phyloP scores from a whole-genome alignment of 2,888 invertebrate species.

The Linyphia triangularis region DNA sequence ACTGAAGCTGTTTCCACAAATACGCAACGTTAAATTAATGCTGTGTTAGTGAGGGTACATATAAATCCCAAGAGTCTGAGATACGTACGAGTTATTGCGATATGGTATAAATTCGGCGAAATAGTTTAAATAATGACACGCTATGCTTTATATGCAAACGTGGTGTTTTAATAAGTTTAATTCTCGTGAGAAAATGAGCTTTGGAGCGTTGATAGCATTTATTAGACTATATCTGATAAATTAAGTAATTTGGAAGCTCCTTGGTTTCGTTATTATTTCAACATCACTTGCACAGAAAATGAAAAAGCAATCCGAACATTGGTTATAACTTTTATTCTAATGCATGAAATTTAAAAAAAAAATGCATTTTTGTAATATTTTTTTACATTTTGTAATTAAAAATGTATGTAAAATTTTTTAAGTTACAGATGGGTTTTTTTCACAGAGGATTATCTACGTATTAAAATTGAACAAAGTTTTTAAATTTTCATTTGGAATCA shows the following conservation, averaged over 20 bases:
- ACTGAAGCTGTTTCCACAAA: neutral
- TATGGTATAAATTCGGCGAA: neutral
- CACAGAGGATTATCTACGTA: too few species aligned
- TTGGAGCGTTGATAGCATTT: neutral
- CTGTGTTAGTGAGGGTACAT: neutral
- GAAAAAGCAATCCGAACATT: too few species aligned
- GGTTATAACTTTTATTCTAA: too few species aligned
- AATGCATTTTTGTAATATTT: too few species aligned
- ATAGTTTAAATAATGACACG: conserved; percentile 6
- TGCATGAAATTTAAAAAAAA: too few species aligned
- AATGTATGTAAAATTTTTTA: too few species aligned
- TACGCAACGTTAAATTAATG: conserved; percentile 7
- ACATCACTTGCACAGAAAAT: too few species aligned
- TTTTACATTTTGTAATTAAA: too few species aligned
- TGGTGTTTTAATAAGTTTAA: neutral
- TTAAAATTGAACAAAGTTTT: too few species aligned
- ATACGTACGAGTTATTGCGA: neutral
- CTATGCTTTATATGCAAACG: neutral
- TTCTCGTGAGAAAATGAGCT: neutral
- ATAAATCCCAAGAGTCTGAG: neutral
- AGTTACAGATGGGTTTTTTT: too few species aligned
- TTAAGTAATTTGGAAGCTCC: neutral
- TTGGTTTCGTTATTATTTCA: too few species aligned
- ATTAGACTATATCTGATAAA: neutral
- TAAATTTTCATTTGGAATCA: too few species aligned